Evolutionary conservation across 2,113 vertebrate genomes (phyloP).

Genomic region (Pyxicephalus adspersus): DNA sequence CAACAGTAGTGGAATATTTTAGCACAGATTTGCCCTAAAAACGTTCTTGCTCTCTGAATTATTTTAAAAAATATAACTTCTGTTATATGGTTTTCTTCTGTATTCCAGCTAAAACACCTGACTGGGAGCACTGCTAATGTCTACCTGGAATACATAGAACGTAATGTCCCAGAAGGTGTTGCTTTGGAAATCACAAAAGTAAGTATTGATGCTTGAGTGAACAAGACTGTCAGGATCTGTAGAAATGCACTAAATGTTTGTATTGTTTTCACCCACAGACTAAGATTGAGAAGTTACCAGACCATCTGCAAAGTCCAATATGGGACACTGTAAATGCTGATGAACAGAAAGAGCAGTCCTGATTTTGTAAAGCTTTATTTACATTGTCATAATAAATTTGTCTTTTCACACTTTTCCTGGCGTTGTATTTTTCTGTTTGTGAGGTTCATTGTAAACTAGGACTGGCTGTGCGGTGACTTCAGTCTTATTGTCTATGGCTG

Average conservation of each 20-base stretch:
- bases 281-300: slow-evolving; percentile 84
- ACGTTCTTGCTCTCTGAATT: too few relatives aligned
- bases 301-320: slow-evolving; percentile 86
- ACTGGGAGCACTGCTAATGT: slow-evolving; percentile 88
- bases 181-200: slow-evolving; percentile 96
- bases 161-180: slow-evolving; percentile 94
- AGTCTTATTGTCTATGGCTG: too few relatives aligned
- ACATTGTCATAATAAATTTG: slow-evolving; percentile 9
- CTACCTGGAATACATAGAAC: slow-evolving; percentile 94
- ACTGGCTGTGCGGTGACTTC: too few relatives aligned
- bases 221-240: background rate
- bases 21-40: too few relatives aligned
- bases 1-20: too few relatives aligned
- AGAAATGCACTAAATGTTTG: background rate
- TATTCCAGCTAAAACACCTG: slow-evolving; percentile 79
- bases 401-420: background rate
- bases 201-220: slow-evolving; percentile 2
- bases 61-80: too few relatives aligned
- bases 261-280: slow-evolving; percentile 69
- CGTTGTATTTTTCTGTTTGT: too few relatives aligned
- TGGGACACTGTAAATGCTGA: slow-evolving; percentile 75
- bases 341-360: background rate
- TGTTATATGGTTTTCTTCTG: background rate
- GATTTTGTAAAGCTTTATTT: background rate
- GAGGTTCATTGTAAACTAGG: too few relatives aligned